Evolutionary conservation across 2,797 vertebrate species (phyloP).

Genomic region (Danio kyathit): DNA sequence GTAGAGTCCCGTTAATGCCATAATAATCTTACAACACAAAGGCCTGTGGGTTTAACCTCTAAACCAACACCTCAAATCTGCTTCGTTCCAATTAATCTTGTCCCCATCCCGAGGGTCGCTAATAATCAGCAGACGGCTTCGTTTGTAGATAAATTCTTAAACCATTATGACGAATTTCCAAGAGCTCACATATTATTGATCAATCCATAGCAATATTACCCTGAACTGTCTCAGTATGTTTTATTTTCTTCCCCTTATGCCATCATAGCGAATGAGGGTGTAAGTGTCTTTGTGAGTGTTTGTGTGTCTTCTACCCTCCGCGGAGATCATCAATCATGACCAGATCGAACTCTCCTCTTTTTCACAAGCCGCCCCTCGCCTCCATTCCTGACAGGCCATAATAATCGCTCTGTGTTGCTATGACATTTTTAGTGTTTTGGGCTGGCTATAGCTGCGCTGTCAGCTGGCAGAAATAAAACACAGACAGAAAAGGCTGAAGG

Average conservation of each 20-base stretch:
- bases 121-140: neutral
- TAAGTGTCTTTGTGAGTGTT: neutral
- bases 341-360: conserved; percentile 26
- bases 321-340: conserved; percentile 38
- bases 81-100: conserved; percentile 15
- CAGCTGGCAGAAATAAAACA: conserved; percentile 23
- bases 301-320: neutral
- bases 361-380: conserved; percentile 18
- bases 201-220: neutral
- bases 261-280: neutral
- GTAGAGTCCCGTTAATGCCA: neutral
- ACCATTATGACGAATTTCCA: neutral
- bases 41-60: neutral
- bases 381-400: conserved; percentile 39
- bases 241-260: neutral
- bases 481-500: conserved; percentile 7
- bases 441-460: conserved; percentile 20
- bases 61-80: conserved; percentile 28
- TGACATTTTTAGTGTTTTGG: conserved; percentile 40
- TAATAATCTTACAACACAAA: conserved; percentile 14
- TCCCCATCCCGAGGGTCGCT: neutral
- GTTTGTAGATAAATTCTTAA: neutral
- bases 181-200: neutral
- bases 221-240: neutral
- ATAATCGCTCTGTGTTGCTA: conserved; percentile 35